phyloP scores from a whole-genome alignment of 2,113 vertebrate genomes.

The Gallinago media region DNA sequence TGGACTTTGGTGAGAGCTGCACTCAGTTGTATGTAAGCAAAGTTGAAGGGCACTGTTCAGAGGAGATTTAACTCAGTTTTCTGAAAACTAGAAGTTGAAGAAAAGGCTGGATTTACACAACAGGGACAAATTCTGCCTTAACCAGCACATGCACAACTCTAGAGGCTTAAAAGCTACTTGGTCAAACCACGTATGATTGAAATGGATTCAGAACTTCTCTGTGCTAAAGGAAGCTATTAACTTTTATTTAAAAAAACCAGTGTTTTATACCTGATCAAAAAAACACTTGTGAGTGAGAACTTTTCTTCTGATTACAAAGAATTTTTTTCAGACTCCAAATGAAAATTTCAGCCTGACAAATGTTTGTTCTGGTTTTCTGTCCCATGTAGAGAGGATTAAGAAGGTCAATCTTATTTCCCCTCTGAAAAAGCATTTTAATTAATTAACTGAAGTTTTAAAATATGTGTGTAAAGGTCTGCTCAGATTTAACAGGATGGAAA shows the following conservation, averaged over 20 bases:
- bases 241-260: accelerated
- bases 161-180: not conserved
- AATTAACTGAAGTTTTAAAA: not conserved
- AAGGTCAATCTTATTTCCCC: not conserved
- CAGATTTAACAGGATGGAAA: not conserved
- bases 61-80: not conserved
- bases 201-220: not conserved
- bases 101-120: not conserved
- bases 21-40: not conserved
- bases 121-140: not conserved
- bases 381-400: not conserved
- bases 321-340: not conserved
- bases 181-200: not conserved
- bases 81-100: not conserved
- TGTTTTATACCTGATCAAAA: not conserved
- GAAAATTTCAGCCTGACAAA: not conserved
- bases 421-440: not conserved
- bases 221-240: not conserved
- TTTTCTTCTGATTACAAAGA: not conserved
- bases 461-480: not conserved
- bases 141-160: not conserved
- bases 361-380: not conserved
- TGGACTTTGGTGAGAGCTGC: not conserved
- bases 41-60: accelerated
- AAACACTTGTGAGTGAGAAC: not conserved